Conservation (phyloP, 2,888 invertebrate species). For the Bedellia somnulentella region DNA sequence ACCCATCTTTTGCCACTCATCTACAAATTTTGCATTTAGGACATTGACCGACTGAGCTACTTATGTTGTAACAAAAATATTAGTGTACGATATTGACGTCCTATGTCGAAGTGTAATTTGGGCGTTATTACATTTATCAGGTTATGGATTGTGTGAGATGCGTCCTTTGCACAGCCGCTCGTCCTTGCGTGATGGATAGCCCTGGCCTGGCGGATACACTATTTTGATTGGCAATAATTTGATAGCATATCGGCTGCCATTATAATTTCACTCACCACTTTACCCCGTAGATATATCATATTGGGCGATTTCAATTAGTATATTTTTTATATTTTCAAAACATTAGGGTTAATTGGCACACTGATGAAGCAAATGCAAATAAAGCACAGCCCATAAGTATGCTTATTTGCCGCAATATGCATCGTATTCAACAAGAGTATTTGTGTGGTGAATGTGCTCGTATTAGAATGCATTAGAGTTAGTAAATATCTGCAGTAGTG, state of each 20-base stretch:
- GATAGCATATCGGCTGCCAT: constrained; percentile 54
- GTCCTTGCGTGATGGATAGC: constrained; percentile 49
- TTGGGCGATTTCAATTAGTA: too few species aligned
- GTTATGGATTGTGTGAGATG: constrained; percentile 28
- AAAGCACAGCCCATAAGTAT: too few species aligned
- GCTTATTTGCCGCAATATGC: too few species aligned
- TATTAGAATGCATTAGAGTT: too few species aligned
- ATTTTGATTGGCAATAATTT: constrained; percentile 62
- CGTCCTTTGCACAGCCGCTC: constrained; percentile 39
- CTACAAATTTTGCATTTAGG: constrained; percentile 6
- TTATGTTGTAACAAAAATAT: background rate
- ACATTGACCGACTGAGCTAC: background rate
- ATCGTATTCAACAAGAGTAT: too few species aligned
- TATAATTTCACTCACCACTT: too few species aligned
- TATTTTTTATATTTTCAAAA: too few species aligned
- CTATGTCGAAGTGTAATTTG: background rate
- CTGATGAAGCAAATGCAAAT: too few species aligned
- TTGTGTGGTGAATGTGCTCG: too few species aligned
- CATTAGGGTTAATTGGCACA: too few species aligned
- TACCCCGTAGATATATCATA: too few species aligned
- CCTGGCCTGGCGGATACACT: constrained; percentile 49
- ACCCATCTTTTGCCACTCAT: too few species aligned
- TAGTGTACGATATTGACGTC: background rate
- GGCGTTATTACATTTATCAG: constrained; percentile 1
- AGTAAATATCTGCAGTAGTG: constrained; percentile 15